Base-by-base conservation (phyloP, 2,113 vertebrate genomes). In the Scomber colias region DNA sequence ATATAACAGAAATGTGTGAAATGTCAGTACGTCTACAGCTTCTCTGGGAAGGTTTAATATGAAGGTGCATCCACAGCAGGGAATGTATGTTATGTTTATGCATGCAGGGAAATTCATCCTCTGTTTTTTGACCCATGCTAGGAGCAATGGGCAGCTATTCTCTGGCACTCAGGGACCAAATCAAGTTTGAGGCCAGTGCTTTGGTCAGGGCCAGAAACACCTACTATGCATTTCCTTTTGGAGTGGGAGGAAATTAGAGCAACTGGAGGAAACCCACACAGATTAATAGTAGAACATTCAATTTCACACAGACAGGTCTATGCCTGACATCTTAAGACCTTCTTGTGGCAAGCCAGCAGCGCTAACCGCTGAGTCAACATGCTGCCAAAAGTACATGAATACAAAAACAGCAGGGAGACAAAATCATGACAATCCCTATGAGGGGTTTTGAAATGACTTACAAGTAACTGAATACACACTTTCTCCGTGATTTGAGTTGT, bases 401-500 rank as follows among this genome's bases (percentile, higher is more conserved):
- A 40, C 51, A 65, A 3, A 61, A 79, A 56, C n/a, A 40, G 55
- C 61, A 55, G 49, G 14, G 11, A 55, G 53, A 69, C 61, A 45
- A 65, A 79, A 64, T 54, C 30, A 31, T 16, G n/a, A 78, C 75
- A 61, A 85, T 54, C 57, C 71, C 31, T 74, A 59, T 5, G 40
- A 70, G 79, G 49, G 66, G 21, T 55, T 66, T 49, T 9, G 50
- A 82, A 72, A 68, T 71, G 68, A 85, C 57, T 74, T 75, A 87
- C 73, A 62, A 51, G 46, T 59, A 45, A 64, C 55, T 67, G 61
- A 75, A 59, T 27, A 13, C 2, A 5, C 57, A 53, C 69, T 54
- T 44, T 19, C 3, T 2, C 46, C 50, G 31, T 0, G 2, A 55
- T 70, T 13, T 3, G 4, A 82, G 54, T 64, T 72, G 27, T 45